Evolutionary conservation across 1,140 invertebrate genomes (phyloP), one percentile per base, ranked within the genome.

Genomic region (Drosophila baimaii): DNA sequence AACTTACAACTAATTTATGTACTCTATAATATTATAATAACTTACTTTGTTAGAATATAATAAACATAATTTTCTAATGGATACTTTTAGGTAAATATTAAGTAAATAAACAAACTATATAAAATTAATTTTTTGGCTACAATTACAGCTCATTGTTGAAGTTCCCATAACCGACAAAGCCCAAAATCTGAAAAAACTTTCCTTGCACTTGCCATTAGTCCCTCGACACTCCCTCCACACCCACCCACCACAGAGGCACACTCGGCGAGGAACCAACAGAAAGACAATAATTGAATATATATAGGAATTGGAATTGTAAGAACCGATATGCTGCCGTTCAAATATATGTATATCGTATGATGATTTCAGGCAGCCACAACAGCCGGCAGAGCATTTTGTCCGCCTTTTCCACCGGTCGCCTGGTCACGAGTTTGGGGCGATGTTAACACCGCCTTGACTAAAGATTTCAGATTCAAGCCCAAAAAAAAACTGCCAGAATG

Each of bases 271-370:
- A 46, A 23, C 27, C 17, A 44, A 31, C 57, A 56, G 64, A 84
- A 79, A 79, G 73, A 84, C 68, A 85, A 84, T 84, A 84, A 84
- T 84, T 84, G 81, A 84, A 84, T 84, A 79, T 84, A 79, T 56
- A 61, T 61, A 62, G 54, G 59, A 52, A 61, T 33, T 49, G 56
- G 35, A 66, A 59, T 80, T 68, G 62, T 72, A 54, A 47, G 56
- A 69, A 49, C 54, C 52, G 73, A 79, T 63, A 71, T 78, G 39
- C 62, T 65, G 56, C 56, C 57, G 79, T 61, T 59, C 47, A 69
- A 27, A 62, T 62, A 75, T 59, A 75, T 75, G 77, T 65, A 86
- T 76, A 68, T 72, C 69, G 69, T 77, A 85, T 79, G 79, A 86
- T 77, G 66, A 78, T 76, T 84, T 85, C 49, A 70, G 64, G 68